Conservation (phyloP, 2,888 invertebrate species). For the Polia nebulosa region DNA sequence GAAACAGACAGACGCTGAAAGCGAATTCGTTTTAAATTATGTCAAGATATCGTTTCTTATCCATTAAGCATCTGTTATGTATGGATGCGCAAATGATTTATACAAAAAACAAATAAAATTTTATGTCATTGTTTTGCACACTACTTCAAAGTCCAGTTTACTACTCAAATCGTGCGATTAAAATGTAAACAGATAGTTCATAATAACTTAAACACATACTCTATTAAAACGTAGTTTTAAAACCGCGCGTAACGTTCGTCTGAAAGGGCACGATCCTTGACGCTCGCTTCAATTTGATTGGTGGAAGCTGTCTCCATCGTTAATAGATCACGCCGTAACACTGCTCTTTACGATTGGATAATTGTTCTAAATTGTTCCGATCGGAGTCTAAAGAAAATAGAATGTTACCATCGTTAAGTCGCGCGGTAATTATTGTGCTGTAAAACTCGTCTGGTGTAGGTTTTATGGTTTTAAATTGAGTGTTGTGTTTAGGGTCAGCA, state of each 20-base stretch:
- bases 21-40: too few relatives aligned
- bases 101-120: not conserved
- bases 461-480: constrained; percentile 40
- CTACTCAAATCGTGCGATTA: constrained; percentile 2
- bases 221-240: not conserved
- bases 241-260: not conserved
- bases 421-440: constrained; percentile 38
- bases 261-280: constrained; percentile 25
- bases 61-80: too few relatives aligned
- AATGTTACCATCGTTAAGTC: constrained; percentile 34
- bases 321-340: constrained; percentile 52
- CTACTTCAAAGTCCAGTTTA: constrained; percentile 8
- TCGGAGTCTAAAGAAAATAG: constrained; percentile 30
- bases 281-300: constrained; percentile 44
- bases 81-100: too few relatives aligned
- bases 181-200: constrained; percentile 5
- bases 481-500: constrained; percentile 12
- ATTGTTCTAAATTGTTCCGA: constrained; percentile 55
- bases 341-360: constrained; percentile 55
- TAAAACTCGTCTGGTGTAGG: constrained; percentile 40
- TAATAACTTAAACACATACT: not conserved
- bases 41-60: too few relatives aligned
- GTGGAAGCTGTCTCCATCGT: constrained; percentile 41
- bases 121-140: constrained; percentile 8
- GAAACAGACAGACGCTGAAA: too few relatives aligned